Conservation (phyloP, 23 tunicate species). For the Diplosoma virens region DNA sequence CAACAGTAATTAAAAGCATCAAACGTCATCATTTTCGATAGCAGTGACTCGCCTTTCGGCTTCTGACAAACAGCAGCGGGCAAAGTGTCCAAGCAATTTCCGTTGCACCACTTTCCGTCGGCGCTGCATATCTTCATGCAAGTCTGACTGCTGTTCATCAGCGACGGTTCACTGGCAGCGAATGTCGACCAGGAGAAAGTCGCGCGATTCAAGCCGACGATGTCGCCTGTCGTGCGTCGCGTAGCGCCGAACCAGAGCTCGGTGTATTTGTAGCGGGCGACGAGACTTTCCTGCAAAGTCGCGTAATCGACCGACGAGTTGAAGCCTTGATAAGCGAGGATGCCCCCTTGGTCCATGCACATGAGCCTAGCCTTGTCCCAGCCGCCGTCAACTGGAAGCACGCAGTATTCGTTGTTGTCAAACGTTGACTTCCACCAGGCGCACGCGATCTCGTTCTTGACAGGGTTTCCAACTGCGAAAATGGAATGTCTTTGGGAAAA, state of each 20-base stretch:
- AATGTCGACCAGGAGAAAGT: no score
- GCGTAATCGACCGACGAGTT: not conserved
- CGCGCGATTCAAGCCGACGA: no score
- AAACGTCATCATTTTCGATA: no score
- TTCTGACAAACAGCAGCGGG: not conserved
- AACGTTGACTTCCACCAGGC: not conserved
- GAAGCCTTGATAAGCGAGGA: constrained; percentile 11
- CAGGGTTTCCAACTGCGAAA: no score
- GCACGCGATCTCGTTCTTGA: not conserved
- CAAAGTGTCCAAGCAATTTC: not conserved
- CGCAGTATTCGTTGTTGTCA: not conserved
- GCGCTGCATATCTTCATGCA: not conserved
- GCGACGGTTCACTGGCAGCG: no score
- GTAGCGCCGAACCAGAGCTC: no score
- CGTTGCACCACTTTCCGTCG: not conserved
- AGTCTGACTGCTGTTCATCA: no score
- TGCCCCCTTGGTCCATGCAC: not conserved
- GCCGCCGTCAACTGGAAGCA: not conserved
- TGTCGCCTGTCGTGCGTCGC: no score
- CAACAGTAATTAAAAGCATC: no score
- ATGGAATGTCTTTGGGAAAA: no score
- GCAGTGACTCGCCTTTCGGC: not conserved
- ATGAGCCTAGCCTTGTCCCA: not conserved
- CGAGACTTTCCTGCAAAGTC: no score
- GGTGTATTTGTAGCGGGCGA: no score